These are phyloP conservation scores for Amblyjoppa proteus DNA, from an alignment of 2,888 invertebrate genomes.

Conservation along the genomic window DNA sequence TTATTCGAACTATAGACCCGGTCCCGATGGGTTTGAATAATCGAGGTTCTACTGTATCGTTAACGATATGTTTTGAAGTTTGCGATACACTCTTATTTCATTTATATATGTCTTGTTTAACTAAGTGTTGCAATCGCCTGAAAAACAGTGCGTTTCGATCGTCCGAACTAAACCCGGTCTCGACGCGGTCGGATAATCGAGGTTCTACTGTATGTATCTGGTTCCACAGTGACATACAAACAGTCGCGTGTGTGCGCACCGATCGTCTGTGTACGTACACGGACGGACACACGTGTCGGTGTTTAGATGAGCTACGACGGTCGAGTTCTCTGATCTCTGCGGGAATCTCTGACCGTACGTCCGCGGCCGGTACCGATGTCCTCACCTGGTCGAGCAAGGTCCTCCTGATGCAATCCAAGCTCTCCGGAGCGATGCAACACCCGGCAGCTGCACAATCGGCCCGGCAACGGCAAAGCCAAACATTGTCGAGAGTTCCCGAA, in stretches of 20 bases:
- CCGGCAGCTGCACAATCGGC: constrained; percentile 25
- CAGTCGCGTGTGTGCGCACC: not conserved
- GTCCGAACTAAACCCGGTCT: too few species aligned
- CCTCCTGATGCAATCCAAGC: constrained; percentile 37
- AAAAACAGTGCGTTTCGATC: too few species aligned
- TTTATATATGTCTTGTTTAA: too few species aligned
- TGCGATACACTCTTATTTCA: too few species aligned
- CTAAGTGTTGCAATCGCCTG: too few species aligned
- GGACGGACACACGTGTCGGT: not conserved
- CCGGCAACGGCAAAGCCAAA: constrained; percentile 48
- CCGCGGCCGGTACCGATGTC: not conserved
- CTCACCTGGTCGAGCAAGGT: constrained; percentile 19
- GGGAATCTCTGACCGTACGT: constrained; percentile 2
- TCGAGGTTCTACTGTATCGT: too few species aligned
- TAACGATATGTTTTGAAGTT: too few species aligned
- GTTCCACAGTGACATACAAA: not conserved
- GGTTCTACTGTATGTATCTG: not conserved
- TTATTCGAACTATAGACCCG: too few species aligned
- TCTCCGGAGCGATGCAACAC: not conserved
- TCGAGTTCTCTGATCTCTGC: constrained; percentile 13
- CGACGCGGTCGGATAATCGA: too few species aligned
- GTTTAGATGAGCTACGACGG: constrained; percentile 14
- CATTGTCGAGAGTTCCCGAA: constrained; percentile 30
- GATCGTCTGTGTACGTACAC: not conserved
- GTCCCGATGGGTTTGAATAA: too few species aligned